Evolutionary conservation across 92 coral and sea anemone species (phyloP), one percentile per base, ranked within the genome.

Genomic region (Bergia sp.): DNA sequence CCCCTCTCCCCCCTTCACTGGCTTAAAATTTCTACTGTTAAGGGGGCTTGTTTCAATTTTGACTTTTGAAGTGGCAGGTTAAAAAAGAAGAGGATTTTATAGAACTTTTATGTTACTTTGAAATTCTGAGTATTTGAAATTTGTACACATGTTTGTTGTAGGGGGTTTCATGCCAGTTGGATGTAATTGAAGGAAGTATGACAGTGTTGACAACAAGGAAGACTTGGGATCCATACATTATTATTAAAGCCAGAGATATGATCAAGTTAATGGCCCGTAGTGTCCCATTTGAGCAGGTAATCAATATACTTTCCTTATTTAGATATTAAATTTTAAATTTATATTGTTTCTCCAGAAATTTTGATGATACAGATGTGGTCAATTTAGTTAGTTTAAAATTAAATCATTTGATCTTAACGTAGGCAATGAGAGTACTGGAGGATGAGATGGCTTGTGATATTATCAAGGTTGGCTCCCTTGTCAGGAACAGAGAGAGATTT

Each of bases 151-250:
- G 0, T 29, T 76, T 45, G 1, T 88, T 86, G 5, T 58, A 94
- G 96, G 91, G 92, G 15, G 40, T 96, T 2, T 91, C 90, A n/a
- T 95, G 98, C 37, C 99, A 94, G 82, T 78, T 96, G 50, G 99
- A 96, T 89, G 94, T 97, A 78, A 91, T 97, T 73, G 99, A 97
- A 84, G 99, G 99, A 40, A 97, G 99, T 82, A 95, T 97, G 99
- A 95, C 97, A 44, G 99, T 97, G 0, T 42, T 87, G 4, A 97
- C 99, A 58, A 95, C 98, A 75, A 76, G 97, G 12, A 97, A 97
- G 86, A 95, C 99, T 0, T 97, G 92, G 92, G 99, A 97, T 77
- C 99, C 99, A n/a, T 97, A 95, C 58, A 85, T 97, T 20, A 93
- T 97, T 36, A 89, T 97, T 73, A 97, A 97, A 83, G 99, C 99